Conservation (phyloP, 1,140 invertebrate species). For the Cryptotermes secundus region DNA sequence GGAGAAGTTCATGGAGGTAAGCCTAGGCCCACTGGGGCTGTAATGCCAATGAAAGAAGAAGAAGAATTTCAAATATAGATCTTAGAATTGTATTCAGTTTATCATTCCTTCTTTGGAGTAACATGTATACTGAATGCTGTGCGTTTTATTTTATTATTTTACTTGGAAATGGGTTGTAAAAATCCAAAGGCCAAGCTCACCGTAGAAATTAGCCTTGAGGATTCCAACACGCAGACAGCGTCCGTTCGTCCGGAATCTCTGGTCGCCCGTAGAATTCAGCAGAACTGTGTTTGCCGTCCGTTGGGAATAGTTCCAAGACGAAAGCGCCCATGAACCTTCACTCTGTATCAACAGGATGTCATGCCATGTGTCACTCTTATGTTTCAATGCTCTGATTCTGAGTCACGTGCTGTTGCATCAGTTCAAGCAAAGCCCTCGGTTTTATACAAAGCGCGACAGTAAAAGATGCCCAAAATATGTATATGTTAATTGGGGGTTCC, state of each 20-base stretch:
- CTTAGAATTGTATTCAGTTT: background rate
- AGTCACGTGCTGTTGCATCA: background rate
- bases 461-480: background rate
- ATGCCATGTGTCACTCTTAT: background rate
- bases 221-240: background rate
- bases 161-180: background rate
- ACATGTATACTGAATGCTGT: background rate
- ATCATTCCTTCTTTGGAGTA: background rate
- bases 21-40: too few species aligned
- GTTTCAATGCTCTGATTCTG: background rate
- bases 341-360: background rate
- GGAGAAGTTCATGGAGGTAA: too few species aligned
- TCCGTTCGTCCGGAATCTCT: background rate
- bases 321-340: slow-evolving; percentile 5
- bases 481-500: too few species aligned
- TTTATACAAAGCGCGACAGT: background rate
- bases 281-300: background rate
- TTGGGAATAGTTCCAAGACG: background rate
- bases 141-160: background rate
- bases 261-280: background rate
- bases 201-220: background rate
- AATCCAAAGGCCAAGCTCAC: background rate
- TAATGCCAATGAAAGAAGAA: too few species aligned
- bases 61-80: too few species aligned
- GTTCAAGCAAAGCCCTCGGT: background rate